These are phyloP conservation scores for Larimichthys crocea DNA, from an alignment of 2,113 vertebrate species.

Conservation along the genomic window DNA sequence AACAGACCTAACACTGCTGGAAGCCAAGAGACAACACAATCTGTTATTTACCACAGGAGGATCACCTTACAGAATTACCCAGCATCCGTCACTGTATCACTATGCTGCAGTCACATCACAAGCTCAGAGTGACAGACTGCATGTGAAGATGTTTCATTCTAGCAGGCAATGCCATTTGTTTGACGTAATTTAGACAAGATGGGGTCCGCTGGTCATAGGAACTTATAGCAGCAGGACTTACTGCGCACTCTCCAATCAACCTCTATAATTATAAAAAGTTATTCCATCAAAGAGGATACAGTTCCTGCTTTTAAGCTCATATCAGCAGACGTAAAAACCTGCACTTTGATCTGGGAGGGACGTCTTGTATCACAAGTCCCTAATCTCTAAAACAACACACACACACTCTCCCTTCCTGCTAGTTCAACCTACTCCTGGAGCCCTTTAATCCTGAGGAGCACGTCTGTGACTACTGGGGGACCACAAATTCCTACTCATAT, in stretches of 20 bases:
- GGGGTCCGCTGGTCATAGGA: not conserved
- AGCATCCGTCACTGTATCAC: slow-evolving; percentile 46
- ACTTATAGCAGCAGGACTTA: not conserved
- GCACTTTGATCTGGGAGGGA: slow-evolving; percentile 63
- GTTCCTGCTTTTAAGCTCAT: slow-evolving; percentile 23
- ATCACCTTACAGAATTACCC: slow-evolving; percentile 51
- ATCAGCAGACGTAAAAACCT: slow-evolving; percentile 31
- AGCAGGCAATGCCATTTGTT: not conserved
- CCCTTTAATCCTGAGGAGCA: slow-evolving; percentile 63
- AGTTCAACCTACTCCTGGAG: slow-evolving; percentile 56
- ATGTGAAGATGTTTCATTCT: not conserved
- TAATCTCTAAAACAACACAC: slow-evolving; percentile 64
- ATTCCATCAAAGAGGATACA: not conserved
- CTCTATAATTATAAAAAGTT: not conserved
- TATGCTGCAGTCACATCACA: slow-evolving; percentile 18
- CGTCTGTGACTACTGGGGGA: slow-evolving; percentile 32
- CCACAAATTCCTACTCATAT: not conserved
- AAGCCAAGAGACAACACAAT: slow-evolving; percentile 33
- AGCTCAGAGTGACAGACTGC: not conserved
- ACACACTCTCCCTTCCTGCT: slow-evolving; percentile 44
- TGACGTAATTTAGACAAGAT: slow-evolving; percentile 3
- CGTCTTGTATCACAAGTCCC: slow-evolving; percentile 40
- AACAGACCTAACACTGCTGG: slow-evolving; percentile 40
- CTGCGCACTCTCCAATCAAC: not conserved
- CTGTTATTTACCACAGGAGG: slow-evolving; percentile 57